Percentiles rank a stretch among this genome's conserved stretches.
phyloP scores from a whole-genome alignment of 2,113 vertebrate species.

The Turdus rufiventris region DNA sequence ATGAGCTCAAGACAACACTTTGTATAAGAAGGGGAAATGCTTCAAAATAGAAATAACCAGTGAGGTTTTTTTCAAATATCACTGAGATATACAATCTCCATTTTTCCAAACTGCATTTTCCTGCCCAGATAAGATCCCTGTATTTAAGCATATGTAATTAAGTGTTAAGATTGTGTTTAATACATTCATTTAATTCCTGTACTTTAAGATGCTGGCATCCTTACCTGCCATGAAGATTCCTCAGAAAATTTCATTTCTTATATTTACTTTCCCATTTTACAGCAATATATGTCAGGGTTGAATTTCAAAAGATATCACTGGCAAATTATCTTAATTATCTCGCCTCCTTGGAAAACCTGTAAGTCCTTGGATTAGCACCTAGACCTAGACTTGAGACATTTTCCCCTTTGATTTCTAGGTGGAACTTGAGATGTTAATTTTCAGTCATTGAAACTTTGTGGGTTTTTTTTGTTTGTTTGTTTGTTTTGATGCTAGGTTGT shows the following conservation, averaged over 20 bases:
- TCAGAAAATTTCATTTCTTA: not conserved
- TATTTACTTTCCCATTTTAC: not conserved
- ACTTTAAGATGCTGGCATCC: not conserved
- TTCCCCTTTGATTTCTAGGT: not conserved
- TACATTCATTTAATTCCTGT: not conserved
- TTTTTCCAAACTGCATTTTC: not conserved
- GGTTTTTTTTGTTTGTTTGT: not conserved
- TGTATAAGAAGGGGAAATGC: not conserved
- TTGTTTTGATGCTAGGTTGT: not conserved
- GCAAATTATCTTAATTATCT: not conserved
- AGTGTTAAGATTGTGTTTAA: not conserved
- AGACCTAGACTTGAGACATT: not conserved
- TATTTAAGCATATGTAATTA: not conserved
- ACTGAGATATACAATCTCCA: not conserved
- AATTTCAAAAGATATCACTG: not conserved
- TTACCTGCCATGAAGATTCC: not conserved
- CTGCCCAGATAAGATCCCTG: not conserved
- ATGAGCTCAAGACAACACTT: constrained; percentile 22
- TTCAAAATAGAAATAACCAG: not conserved
- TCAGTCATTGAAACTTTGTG: not conserved
- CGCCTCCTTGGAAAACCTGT: not conserved
- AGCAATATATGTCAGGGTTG: not conserved
- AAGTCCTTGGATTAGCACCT: not conserved
- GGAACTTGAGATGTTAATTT: not conserved
- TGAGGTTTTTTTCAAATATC: not conserved